Percentiles rank a stretch among this genome's conserved stretches.
phyloP scores from a whole-genome alignment of 2,888 invertebrate species.

The Bugula neritina region DNA sequence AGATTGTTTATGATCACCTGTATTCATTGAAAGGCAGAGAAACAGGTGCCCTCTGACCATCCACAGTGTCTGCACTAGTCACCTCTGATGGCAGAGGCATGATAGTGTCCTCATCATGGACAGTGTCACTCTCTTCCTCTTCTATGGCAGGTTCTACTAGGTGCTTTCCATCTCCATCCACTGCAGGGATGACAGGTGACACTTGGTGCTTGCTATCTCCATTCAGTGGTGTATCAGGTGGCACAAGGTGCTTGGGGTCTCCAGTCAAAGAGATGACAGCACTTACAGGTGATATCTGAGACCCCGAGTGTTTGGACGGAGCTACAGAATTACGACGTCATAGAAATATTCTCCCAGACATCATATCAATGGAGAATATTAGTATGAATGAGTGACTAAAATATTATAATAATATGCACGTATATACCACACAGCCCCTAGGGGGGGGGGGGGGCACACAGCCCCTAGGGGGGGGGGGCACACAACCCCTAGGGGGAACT shows the following conservation, averaged over 20 bases:
- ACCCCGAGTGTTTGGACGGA: not conserved
- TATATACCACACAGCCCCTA: no score
- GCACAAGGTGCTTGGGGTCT: not conserved
- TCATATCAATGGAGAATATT: no score
- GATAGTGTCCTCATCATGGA: slow-evolving; percentile 10
- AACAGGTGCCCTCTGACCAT: not conserved
- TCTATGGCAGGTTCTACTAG: not conserved
- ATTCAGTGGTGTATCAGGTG: not conserved
- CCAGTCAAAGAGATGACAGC: slow-evolving; percentile 8
- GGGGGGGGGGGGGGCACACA: no score
- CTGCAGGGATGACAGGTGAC: slow-evolving; percentile 13
- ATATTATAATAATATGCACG: no score
- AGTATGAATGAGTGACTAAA: no score
- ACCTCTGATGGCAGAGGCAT: slow-evolving; percentile 12
- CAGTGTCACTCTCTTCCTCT: not conserved
- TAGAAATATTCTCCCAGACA: no score
- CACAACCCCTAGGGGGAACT: no score
- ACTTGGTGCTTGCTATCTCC: not conserved
- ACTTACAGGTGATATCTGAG: slow-evolving; percentile 14
- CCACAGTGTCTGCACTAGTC: not conserved
- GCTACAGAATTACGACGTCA: not conserved
- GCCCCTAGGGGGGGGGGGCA: no score
- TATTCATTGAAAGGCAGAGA: not conserved
- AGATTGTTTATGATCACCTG: not conserved
- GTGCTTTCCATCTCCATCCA: no score